Evolutionary conservation across 2,797 vertebrate genomes (phyloP), one percentile per base, ranked within the genome.

Genomic region (Danio kyathit): DNA sequence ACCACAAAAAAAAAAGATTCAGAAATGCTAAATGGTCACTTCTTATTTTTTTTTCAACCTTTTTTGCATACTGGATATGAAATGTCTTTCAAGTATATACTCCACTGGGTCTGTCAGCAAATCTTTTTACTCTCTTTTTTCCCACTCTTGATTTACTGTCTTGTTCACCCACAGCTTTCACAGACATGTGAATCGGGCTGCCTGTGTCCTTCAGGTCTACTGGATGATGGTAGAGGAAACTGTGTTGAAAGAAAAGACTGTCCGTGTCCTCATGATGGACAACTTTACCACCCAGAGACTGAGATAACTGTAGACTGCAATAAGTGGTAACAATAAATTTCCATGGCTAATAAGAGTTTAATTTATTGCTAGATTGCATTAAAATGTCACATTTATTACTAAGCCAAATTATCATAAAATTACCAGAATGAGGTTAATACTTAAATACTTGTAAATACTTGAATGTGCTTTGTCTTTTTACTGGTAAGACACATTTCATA

Each of bases 171-270:
- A 65, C 80, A 94, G 92, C 87, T 83, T 49, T 86, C 86, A 73
- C 71, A 90, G 43, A 94, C 92, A 41, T 99, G 97, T 46, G 85
- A 95, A 88, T 95, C 97, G 5, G 97, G 97, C 76, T 99, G 97
- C 0, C 81, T 91, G 82, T 99, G 97, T 89, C 96, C 97, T 0
- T 6, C 59, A 2, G 94, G 93, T 17, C 90, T 95, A 64, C 86
- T 98, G 60, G 90, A 94, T 3, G 95, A 97, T 72, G 95, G 95
- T 0, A 89, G 89, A 70, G 96, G 96, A 9, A 82, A 88, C 73
- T 99, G 97, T 84, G 89, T 98, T n/a, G 83, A 89, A 40, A 86
- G 89, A 61, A 89, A 90, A 0, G 79, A 96, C 2, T 99, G 97
- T 81, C 96, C 96, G 5, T 99, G 97, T 60, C n/a, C 95, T 87